phyloP scores from a whole-genome alignment of 2,797 vertebrate species.

The Pitangus sulphuratus region DNA sequence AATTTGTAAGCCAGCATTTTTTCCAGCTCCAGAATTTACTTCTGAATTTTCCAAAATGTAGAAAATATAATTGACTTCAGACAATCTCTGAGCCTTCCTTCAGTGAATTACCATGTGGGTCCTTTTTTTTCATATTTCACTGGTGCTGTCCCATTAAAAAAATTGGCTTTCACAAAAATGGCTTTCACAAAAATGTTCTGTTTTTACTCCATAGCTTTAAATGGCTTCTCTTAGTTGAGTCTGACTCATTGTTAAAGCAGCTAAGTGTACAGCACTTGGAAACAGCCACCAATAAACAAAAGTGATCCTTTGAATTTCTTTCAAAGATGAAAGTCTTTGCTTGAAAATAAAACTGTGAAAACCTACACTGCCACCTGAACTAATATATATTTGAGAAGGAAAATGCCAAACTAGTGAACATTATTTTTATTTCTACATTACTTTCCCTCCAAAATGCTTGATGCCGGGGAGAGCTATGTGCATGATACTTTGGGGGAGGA shows the following conservation, averaged over 20 bases:
- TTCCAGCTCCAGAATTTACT: neutral
- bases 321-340: neutral
- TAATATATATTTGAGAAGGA: neutral
- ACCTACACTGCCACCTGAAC: neutral
- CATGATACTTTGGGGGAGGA: neutral
- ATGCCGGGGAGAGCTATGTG: neutral
- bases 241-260: slow-evolving; percentile 30
- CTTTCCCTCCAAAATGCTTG: neutral
- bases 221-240: neutral
- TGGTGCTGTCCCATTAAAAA: neutral
- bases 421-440: neutral
- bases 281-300: slow-evolving; percentile 25
- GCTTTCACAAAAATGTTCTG: neutral
- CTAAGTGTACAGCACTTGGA: neutral
- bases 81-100: neutral
- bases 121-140: neutral
- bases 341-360: neutral
- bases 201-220: neutral
- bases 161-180: neutral
- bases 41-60: neutral
- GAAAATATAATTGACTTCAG: neutral
- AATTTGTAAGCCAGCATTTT: neutral
- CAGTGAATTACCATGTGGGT: neutral
- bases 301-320: neutral
- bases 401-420: neutral